phyloP scores from a whole-genome alignment of 1,140 invertebrate species.

The Papilio xuthus region DNA sequence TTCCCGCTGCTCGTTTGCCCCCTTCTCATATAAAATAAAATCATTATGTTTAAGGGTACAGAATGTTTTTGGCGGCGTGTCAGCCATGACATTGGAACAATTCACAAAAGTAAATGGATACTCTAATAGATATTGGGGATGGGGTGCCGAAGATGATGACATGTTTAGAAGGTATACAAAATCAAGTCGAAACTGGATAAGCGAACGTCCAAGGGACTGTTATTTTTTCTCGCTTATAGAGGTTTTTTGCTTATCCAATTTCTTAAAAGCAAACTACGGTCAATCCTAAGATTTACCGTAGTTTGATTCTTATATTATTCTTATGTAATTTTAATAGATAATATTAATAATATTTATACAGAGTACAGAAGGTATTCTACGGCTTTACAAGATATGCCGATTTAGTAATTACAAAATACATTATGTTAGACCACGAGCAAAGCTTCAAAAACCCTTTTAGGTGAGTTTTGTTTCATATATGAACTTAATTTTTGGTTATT shows the following conservation, averaged over 20 bases:
- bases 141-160: slow-evolving; percentile 53
- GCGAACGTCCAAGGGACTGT: no score
- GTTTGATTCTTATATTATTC: not conserved
- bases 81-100: slow-evolving; percentile 85
- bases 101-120: slow-evolving; percentile 88
- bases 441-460: slow-evolving; percentile 93
- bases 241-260: not conserved
- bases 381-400: slow-evolving; percentile 93
- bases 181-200: not conserved
- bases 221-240: no score
- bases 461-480: slow-evolving; percentile 75
- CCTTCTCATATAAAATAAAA: no score
- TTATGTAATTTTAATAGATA: not conserved
- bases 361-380: slow-evolving; percentile 88
- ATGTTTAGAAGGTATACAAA: slow-evolving; percentile 83
- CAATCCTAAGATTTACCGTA: not conserved
- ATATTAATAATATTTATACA: slow-evolving; percentile 46
- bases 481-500: not conserved
- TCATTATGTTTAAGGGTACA: slow-evolving; percentile 67
- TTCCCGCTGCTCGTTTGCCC: no score
- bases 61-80: slow-evolving; percentile 81
- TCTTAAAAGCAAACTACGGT: not conserved
- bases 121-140: slow-evolving; percentile 83
- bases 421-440: slow-evolving; percentile 91
- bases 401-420: slow-evolving; percentile 92